A percentile compares a stretch with the other conserved stretches of the same genome.
These are phyloP conservation scores for Aptenodytes forsteri DNA, from an alignment of 2,113 vertebrate species.

Conservation along the genomic window DNA sequence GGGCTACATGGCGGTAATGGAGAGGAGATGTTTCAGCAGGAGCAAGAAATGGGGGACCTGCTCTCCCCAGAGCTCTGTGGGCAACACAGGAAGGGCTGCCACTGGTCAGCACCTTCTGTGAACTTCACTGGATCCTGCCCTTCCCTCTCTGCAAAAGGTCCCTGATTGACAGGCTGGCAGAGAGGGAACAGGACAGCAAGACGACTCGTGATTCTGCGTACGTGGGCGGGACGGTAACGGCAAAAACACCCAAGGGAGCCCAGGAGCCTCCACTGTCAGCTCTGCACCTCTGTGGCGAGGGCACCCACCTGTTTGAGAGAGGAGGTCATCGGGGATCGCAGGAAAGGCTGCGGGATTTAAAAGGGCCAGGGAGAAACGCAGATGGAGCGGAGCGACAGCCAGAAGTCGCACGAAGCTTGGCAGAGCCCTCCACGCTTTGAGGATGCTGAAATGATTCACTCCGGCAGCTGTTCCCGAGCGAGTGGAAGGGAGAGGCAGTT, in stretches of 20 bases:
- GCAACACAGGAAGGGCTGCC: background rate
- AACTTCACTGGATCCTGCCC: background rate
- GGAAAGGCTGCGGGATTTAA: background rate
- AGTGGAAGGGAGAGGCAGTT: background rate
- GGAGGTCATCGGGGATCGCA: background rate
- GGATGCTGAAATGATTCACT: background rate
- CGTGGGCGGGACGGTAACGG: rapidly evolving
- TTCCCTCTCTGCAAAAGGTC: background rate
- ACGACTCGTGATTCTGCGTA: rapidly evolving
- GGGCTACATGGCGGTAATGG: rapidly evolving
- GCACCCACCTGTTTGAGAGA: rapidly evolving
- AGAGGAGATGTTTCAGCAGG: background rate
- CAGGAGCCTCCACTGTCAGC: rapidly evolving
- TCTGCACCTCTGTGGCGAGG: rapidly evolving
- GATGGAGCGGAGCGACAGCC: background rate
- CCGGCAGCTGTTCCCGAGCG: background rate
- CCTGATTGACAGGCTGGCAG: background rate
- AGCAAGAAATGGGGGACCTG: background rate
- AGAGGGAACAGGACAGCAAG: background rate
- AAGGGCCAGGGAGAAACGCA: background rate
- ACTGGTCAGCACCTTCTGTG: background rate
- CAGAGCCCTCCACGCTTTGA: background rate
- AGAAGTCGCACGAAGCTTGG: background rate
- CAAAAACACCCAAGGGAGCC: background rate
- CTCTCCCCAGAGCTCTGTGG: background rate